phyloP scores from a whole-genome alignment of 2,113 vertebrate species.

The Tachycineta bicolor region DNA sequence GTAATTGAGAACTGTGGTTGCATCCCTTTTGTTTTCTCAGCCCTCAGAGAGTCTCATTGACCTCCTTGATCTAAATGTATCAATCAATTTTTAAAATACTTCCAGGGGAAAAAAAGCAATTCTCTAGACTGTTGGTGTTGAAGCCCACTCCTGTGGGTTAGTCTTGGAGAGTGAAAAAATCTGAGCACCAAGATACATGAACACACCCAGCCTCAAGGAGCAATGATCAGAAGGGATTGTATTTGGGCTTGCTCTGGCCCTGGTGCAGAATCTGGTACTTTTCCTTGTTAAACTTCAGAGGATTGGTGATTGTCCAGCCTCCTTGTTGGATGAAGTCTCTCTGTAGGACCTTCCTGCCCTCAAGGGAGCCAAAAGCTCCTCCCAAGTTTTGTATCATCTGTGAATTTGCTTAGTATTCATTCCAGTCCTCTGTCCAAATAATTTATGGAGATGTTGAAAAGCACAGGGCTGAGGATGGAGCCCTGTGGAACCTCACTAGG shows the following conservation, averaged over 20 bases:
- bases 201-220: neutral
- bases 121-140: neutral
- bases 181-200: neutral
- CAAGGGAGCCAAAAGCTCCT: neutral
- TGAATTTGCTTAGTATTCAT: neutral
- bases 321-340: too few relatives aligned
- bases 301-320: neutral
- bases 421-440: neutral
- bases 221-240: neutral
- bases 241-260: neutral
- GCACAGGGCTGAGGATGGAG: neutral
- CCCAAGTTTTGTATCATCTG: neutral
- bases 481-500: neutral
- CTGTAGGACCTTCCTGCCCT: neutral
- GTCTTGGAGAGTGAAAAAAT: neutral
- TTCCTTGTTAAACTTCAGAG: neutral
- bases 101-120: rapidly evolving
- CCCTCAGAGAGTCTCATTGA: neutral
- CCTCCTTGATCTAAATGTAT: neutral
- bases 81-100: neutral
- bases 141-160: neutral
- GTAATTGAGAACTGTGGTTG: neutral
- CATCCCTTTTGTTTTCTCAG: neutral
- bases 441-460: neutral
- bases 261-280: neutral